Percentiles rank a stretch among this genome's conserved stretches.
Conservation (phyloP, 1,140 invertebrate species). For the Probaryconus sp. region DNA sequence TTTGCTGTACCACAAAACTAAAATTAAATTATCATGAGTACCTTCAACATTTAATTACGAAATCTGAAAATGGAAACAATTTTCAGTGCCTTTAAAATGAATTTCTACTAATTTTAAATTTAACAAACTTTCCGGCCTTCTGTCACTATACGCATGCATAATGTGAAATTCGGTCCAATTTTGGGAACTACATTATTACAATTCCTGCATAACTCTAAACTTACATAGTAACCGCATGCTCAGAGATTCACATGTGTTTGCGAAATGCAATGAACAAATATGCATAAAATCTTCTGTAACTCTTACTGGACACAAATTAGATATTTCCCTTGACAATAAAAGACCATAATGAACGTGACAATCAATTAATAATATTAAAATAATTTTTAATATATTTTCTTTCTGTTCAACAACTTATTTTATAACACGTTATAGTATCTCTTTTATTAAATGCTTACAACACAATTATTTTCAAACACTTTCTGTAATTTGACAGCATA, state of each 20-base stretch:
- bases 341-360: too few relatives aligned
- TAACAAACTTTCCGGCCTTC: constrained; percentile 39
- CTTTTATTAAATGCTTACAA: too few relatives aligned
- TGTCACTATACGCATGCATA: constrained; percentile 43
- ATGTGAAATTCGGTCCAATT: constrained; percentile 39
- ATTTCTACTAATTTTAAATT: constrained; percentile 30
- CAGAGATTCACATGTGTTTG: constrained; percentile 8
- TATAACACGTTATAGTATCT: too few relatives aligned
- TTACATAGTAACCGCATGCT: constrained; percentile 24
- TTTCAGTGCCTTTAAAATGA: constrained; percentile 9
- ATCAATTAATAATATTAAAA: too few relatives aligned
- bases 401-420: too few relatives aligned
- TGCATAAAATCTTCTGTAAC: constrained; percentile 7
- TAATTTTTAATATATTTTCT: too few relatives aligned
- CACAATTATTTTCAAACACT: too few relatives aligned
- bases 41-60: too few relatives aligned
- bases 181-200: constrained; percentile 31
- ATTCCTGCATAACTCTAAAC: constrained; percentile 29
- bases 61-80: background rate
- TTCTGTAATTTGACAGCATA: too few relatives aligned
- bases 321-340: too few relatives aligned
- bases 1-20: too few relatives aligned
- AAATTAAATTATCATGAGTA: too few relatives aligned
- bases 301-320: background rate
- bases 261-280: background rate